A percentile compares a stretch with the other conserved stretches of the same genome.
Evolutionary conservation across 2,888 invertebrate genomes (phyloP).

Genomic region (Drosophila stalkeri): DNA sequence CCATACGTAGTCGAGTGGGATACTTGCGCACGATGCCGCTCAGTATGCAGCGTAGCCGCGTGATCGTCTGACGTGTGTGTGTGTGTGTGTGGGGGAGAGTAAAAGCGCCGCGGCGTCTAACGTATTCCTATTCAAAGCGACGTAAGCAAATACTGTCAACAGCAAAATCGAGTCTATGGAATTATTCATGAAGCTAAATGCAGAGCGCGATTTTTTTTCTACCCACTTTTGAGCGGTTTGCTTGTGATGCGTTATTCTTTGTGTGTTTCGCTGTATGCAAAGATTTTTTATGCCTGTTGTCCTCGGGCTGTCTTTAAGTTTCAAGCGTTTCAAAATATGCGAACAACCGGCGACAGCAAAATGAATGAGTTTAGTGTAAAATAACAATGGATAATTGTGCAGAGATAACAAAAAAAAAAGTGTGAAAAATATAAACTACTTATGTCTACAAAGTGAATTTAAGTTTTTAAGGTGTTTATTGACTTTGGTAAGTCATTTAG

Average conservation of each 20-base stretch:
- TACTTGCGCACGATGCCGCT: slow-evolving; percentile 13
- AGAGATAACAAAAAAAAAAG: neutral
- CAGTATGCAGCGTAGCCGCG: slow-evolving; percentile 44
- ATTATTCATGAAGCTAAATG: slow-evolving; percentile 39
- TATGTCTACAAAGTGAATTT: neutral
- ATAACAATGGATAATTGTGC: neutral
- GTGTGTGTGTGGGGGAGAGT: slow-evolving; percentile 21
- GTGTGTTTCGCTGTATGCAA: slow-evolving; percentile 17
- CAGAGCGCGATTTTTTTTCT: slow-evolving; percentile 12
- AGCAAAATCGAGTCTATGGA: slow-evolving; percentile 11
- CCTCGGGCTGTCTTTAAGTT: slow-evolving; percentile 5
- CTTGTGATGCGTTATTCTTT: slow-evolving; percentile 23
- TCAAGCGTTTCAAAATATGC: neutral
- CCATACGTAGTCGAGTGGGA: slow-evolving; percentile 18
- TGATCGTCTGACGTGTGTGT: slow-evolving; percentile 50
- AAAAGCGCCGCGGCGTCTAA: neutral
- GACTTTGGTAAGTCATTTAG: neutral
- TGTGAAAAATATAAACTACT: neutral
- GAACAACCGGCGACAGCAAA: neutral
- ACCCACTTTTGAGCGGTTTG: slow-evolving; percentile 13
- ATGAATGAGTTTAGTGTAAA: neutral
- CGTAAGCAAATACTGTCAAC: slow-evolving; percentile 32
- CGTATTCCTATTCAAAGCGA: slow-evolving; percentile 3
- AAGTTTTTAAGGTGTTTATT: neutral
- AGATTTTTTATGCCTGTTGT: slow-evolving; percentile 6